phyloP scores from a whole-genome alignment of 2,113 vertebrate species.

The Pedionomus torquatus region DNA sequence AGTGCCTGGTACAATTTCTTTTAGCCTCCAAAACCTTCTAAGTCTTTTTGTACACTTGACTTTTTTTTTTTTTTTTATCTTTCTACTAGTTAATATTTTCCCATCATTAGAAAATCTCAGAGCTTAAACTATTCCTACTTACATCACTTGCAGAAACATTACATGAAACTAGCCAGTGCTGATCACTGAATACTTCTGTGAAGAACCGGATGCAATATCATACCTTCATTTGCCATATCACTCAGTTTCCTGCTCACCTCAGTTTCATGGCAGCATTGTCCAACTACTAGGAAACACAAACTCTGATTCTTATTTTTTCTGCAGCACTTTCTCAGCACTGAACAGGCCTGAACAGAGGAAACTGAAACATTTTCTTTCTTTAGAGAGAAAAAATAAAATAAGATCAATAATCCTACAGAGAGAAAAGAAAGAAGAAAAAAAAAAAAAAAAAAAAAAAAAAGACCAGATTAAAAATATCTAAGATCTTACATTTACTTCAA shows the following conservation, averaged over 20 bases:
- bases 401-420: not conserved
- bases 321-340: not conserved
- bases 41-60: not conserved
- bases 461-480: not conserved
- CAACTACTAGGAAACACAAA: not conserved
- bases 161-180: not conserved
- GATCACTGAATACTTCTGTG: not conserved
- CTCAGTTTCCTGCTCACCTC: not conserved
- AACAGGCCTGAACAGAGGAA: not conserved
- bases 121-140: not conserved
- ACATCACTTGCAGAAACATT: not conserved
- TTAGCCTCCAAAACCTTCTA: not conserved
- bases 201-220: not conserved
- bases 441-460: not conserved
- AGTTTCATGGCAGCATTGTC: not conserved
- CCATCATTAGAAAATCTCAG: not conserved
- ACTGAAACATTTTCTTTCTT: not conserved
- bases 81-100: not conserved
- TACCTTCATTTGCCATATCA: not conserved
- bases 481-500: not conserved
- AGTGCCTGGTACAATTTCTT: not conserved
- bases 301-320: not conserved
- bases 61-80: not conserved
- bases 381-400: not conserved
- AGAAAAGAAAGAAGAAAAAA: not conserved